These are phyloP conservation scores for Hippasteria phrygiana DNA, from an alignment of 53 echinoderm and acorn worm species.

Conservation along the genomic window DNA sequence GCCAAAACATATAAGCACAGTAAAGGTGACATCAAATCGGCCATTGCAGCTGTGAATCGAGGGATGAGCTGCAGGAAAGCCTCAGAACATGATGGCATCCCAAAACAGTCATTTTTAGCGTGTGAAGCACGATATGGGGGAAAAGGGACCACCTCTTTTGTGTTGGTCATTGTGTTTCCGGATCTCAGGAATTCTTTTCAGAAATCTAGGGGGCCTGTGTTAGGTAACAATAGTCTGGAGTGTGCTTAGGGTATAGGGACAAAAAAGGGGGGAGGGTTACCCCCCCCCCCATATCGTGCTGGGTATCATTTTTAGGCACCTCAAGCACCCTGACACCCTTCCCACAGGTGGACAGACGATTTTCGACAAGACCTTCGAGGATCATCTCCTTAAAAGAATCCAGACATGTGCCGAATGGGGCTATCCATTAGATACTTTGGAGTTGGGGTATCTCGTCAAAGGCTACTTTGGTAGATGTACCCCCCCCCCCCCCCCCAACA, in stretches of 20 bases:
- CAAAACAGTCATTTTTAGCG: too few species aligned
- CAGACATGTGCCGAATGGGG: neutral
- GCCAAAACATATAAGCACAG: neutral
- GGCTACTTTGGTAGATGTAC: neutral
- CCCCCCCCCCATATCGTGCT: neutral
- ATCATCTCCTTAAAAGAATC: neutral
- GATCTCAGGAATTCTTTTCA: too few species aligned
- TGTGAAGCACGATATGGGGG: too few species aligned
- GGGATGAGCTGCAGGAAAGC: neutral
- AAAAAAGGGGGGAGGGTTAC: neutral
- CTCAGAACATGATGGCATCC: too few species aligned
- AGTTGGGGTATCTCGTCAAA: neutral
- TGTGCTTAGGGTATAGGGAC: too few species aligned
- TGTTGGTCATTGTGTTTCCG: too few species aligned
- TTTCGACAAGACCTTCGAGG: neutral
- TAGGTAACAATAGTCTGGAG: too few species aligned
- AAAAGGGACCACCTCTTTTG: too few species aligned
- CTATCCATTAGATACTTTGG: neutral
- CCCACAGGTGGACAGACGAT: conserved; percentile 3
- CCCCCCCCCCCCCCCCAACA: too few species aligned
- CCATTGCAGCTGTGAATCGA: neutral
- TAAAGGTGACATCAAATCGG: neutral
- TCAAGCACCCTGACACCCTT: neutral
- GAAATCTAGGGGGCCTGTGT: too few species aligned
- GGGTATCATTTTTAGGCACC: conserved; percentile 5